These are phyloP conservation scores for Phalera bucephala DNA, from an alignment of 2,888 invertebrate species.

Conservation along the genomic window DNA sequence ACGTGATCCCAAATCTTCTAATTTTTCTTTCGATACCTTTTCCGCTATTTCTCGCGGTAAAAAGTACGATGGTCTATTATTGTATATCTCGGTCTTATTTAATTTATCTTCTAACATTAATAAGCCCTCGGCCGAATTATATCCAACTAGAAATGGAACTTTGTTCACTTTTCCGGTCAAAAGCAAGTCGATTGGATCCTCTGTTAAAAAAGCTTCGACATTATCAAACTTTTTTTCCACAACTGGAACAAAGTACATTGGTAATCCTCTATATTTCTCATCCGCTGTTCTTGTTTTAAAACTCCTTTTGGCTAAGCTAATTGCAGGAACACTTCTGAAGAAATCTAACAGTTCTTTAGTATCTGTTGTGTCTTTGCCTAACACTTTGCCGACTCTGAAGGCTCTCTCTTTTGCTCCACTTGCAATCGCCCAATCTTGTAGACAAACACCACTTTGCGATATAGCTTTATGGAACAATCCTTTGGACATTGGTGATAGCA, in stretches of 20 bases:
- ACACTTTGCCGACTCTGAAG: constrained; percentile 45
- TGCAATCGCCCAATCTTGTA: constrained; percentile 50
- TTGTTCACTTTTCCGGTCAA: constrained; percentile 40
- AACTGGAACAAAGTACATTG: constrained; percentile 53
- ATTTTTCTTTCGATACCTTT: constrained; percentile 31
- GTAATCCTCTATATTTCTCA: constrained; percentile 47
- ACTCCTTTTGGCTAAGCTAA: constrained; percentile 40
- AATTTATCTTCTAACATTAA: constrained; percentile 34
- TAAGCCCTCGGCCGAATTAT: constrained; percentile 56
- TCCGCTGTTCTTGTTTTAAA: constrained; percentile 43
- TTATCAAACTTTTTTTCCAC: constrained; percentile 50
- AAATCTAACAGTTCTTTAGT: constrained; percentile 43
- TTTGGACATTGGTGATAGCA: constrained; percentile 64
- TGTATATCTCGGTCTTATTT: constrained; percentile 38
- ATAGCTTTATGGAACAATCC: constrained; percentile 66
- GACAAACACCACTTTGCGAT: constrained; percentile 59
- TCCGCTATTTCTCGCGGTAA: constrained; percentile 48
- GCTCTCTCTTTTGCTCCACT: constrained; percentile 44
- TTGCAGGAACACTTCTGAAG: constrained; percentile 45
- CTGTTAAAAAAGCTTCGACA: constrained; percentile 46
- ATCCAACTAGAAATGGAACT: constrained; percentile 55
- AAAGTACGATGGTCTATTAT: constrained; percentile 43
- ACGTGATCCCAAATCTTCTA: constrained; percentile 43
- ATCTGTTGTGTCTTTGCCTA: constrained; percentile 54
- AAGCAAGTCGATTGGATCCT: constrained; percentile 43